These are phyloP conservation scores for Epinotia ramella DNA, from an alignment of 2,888 invertebrate genomes.

Conservation along the genomic window DNA sequence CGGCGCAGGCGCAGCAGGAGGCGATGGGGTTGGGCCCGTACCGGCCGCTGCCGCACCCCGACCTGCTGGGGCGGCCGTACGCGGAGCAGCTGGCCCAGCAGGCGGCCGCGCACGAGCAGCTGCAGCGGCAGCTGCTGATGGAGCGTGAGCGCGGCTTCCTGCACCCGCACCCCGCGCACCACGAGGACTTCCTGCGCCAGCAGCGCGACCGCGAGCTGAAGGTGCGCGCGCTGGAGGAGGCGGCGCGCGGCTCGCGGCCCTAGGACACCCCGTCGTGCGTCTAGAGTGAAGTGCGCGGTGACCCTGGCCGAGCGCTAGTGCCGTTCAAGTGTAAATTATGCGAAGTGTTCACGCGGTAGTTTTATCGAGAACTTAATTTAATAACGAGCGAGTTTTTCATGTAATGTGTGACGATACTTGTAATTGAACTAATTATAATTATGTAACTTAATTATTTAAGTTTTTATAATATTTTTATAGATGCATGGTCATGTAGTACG, in stretches of 20 bases:
- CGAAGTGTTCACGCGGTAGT: slow-evolving; percentile 61
- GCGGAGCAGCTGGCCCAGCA: slow-evolving; percentile 93
- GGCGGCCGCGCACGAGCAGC: slow-evolving; percentile 93
- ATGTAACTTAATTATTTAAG: slow-evolving; percentile 71
- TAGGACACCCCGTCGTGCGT: slow-evolving; percentile 63
- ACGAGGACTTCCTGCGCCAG: slow-evolving; percentile 87
- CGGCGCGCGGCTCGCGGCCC: slow-evolving; percentile 88
- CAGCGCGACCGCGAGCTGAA: slow-evolving; percentile 94
- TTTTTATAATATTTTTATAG: slow-evolving; percentile 79
- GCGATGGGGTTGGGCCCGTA: slow-evolving; percentile 83
- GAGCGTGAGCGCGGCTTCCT: slow-evolving; percentile 90
- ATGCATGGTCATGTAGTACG: slow-evolving; percentile 81
- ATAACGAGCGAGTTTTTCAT: slow-evolving; percentile 54
- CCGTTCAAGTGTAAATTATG: slow-evolving; percentile 49
- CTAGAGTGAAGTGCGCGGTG: slow-evolving; percentile 54
- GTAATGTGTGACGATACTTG: slow-evolving; percentile 70
- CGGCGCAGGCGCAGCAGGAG: slow-evolving; percentile 89
- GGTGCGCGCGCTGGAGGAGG: slow-evolving; percentile 94
- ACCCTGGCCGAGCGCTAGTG: slow-evolving; percentile 18
- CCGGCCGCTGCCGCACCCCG: slow-evolving; percentile 90
- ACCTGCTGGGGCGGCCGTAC: slow-evolving; percentile 92
- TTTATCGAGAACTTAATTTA: slow-evolving; percentile 53
- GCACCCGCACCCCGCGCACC: slow-evolving; percentile 79
- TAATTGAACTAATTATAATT: slow-evolving; percentile 72
- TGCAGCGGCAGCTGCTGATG: slow-evolving; percentile 93